Evolutionary conservation across 1,140 invertebrate genomes (phyloP), one percentile per base, ranked within the genome.

Genomic region (Drosophila jambulina): DNA sequence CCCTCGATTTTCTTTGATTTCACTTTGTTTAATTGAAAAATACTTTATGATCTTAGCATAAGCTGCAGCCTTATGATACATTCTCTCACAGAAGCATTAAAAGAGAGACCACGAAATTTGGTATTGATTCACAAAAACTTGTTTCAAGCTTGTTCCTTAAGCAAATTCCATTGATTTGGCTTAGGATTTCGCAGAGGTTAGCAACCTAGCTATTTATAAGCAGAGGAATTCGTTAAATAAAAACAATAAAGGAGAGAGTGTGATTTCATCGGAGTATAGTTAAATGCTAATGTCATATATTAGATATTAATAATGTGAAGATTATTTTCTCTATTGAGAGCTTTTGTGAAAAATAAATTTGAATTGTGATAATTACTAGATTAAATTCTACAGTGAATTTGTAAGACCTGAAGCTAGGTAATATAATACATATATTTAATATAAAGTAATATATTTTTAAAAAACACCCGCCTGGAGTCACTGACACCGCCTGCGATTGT

Each of bases 21-120:
- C 29, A 53, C 27, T 29, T 68, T 65, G 60, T 51, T 65, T 68
- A 42, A 45, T 54, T 48, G 25, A 27, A 68, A 67, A 67, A 70
- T 67, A 25, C 23, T 67, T 70, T 67, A 70, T 48, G 67, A 38
- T 34, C 21, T n/a, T 45, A 34, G 29, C 62, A 68, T 68, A 43
- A 54, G 32, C 42, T 54, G 23, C 29, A n/a, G 21, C 38, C 13
- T 19, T 45, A 54, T 29, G 13, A 45, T 19, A 68, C 13, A 19
- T 27, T 19, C 23, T 46, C 8, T 34, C 3, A 12, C 17, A 32
- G 17, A 12, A 45, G 4, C 5, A 56, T 56, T 5, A 23, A 10
- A 2, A 25, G 5, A 56, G n/a, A 36, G n/a, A 19, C 65, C 6
- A 29, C 38, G n/a, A 23, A 19, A 12, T 49, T 63, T 17, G 15